Base-by-base conservation (phyloP, 92 coral and sea anemone species). In the Palythoa grandis region DNA sequence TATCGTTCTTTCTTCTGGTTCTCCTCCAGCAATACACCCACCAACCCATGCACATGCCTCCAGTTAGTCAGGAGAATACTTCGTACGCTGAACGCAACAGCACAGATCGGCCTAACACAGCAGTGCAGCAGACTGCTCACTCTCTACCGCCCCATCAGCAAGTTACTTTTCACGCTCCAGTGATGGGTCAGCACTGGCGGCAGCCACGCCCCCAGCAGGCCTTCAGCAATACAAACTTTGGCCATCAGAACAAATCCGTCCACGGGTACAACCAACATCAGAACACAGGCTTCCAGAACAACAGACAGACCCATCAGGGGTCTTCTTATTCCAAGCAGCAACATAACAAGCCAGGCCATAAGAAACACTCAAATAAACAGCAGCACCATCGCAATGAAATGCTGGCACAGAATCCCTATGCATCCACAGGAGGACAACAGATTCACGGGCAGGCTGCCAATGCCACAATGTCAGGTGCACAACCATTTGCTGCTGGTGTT, bases 41-140 rank as follows among this genome's bases (percentile, higher is more conserved):
- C 56, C 85, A 80, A 74, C 20, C 85, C 4, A 22, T 80, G 74
- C 85, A 80, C 85, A 80, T 80, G 3, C 85, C 85, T 23, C 37
- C 74, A 20, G 85, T 23, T 0, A 80, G 85, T 67, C 85, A 80
- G 74, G 85, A 80, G 75, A 48, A 74, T 20, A 3, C 85, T 19
- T 66, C 85, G 1, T 80, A 80, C 25, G 63, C 60, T 20, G 85
- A 80, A 15, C 85, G 85, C 7, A 67, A 7, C 40, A 66, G 37
- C 12, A 14, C 65, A 1, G 85, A 80, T 43, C 58, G 85, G 2
- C 11, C 75, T 4, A 80, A 47, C 74, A 66, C 85, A 22, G 63
- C 74, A 48, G 85, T 80, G 22, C 85, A 80, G 40, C 85, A 80
- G 85, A 43, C 61, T 39, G 40, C 74, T 12, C 85, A 80, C 74